phyloP scores from a whole-genome alignment of 1,140 invertebrate genomes.

The Cydia amplana region DNA sequence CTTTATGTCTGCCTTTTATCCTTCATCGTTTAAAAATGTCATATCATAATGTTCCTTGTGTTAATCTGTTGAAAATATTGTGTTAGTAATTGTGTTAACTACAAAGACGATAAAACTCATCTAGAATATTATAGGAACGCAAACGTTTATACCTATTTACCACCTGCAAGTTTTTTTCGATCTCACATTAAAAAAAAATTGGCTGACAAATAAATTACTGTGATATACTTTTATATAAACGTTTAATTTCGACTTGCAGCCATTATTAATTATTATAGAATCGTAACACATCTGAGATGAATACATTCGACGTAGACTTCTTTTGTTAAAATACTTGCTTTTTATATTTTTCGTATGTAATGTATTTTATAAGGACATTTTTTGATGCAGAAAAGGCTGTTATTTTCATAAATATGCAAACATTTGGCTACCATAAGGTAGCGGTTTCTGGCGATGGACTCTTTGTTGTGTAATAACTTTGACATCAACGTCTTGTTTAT shows the following conservation, averaged over 20 bases:
- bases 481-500: constrained; percentile 58
- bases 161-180: constrained; percentile 58
- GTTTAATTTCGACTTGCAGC: constrained; percentile 57
- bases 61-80: constrained; percentile 3
- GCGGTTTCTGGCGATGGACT: constrained; percentile 68
- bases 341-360: constrained; percentile 37
- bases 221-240: constrained; percentile 76
- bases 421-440: constrained; percentile 67
- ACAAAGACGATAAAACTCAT: neutral
- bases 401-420: constrained; percentile 55
- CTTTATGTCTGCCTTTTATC: constrained; percentile 42
- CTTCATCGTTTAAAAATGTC: constrained; percentile 34
- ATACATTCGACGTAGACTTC: constrained; percentile 55
- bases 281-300: constrained; percentile 56
- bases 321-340: constrained; percentile 62
- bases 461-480: constrained; percentile 43
- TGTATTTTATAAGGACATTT: constrained; percentile 13
- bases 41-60: neutral
- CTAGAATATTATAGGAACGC: neutral
- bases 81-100: neutral
- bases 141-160: constrained; percentile 42
- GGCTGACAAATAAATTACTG: constrained; percentile 71
- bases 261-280: constrained; percentile 39
- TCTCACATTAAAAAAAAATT: constrained; percentile 57
- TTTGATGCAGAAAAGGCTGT: constrained; percentile 29